Base-by-base conservation (phyloP, 2,797 vertebrate species). In the Huso huso region DNA sequence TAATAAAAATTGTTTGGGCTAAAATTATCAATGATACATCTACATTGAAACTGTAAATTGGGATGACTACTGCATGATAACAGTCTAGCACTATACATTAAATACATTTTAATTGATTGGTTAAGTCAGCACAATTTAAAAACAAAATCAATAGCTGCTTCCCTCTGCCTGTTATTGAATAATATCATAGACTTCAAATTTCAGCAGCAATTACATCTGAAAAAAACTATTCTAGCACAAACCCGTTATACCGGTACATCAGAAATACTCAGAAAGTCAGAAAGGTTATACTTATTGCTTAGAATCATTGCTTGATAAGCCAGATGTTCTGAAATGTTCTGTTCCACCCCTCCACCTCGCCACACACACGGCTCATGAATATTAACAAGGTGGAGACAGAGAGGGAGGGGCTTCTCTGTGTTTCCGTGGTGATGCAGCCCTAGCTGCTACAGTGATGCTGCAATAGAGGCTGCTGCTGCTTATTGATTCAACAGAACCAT, bases 401-500 rank as follows among this genome's bases (percentile, higher is more conserved):
- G 23, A 69, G 63, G 51, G 72, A 64, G 70, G 60, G 78, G 77
- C 76, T 84, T 65, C 73, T 81, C 81, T 82, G 83, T 83, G 80
- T 83, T 79, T 68, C 75, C 67, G 72, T 65, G 74, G 79, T 68
- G 69, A 76, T 83, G 85, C 76, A 73, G 77, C 77, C 73, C 72
- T 70, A 77, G 73, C 81, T 79, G 7, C 50, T 49, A 9, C 61
- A 13, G 8, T 62, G 11, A 6, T 12, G 49, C 63, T 64, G 63
- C 50, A 49, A 8, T 7, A 7, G 63, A 49, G 48, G 37, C 18
- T 62, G 61, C 52, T 55, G 52, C 52, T 81, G 82, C 77, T 78
- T 81, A 86, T 82, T 85, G 87, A 86, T 81, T 83, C 81, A 80
- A 83, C 85, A 83, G 83, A 84, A 81, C 80, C 78, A 68, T 72